Evolutionary conservation across 2,797 vertebrate species (phyloP), one percentile per base, ranked within the genome.

Genomic region (Columba guinea): DNA sequence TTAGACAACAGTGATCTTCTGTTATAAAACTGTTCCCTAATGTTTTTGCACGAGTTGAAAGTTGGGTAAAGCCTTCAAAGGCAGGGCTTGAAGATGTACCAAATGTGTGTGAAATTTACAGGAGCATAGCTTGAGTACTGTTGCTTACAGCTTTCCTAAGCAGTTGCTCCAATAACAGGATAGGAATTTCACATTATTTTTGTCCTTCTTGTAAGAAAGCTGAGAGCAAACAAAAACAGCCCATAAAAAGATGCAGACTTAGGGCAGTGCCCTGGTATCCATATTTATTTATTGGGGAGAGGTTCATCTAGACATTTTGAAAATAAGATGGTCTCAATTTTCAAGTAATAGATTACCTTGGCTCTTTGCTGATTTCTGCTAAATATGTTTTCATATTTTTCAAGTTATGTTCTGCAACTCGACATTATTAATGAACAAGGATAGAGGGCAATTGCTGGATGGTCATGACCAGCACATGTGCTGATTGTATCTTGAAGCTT

Each of bases 131-230:
- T 65, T 24, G 34, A 70, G 46, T 41, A 13, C 44, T 52, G 49
- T 73, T 73, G 26, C n/a, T 73, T 64, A 35, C 11, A 62, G 24
- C 32, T 82, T 44, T 71, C 52, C 34, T 60, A 35, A 63, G 67
- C 51, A 58, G 49, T 41, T n/a, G 20, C 56, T 74, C 39, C n/a
- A 53, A 2, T 28, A 34, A 49, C 0, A 1, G 0, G 0, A 17
- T 55, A 21, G 51, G 58, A 90, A 58, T 63, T 73, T 73, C 60
- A 22, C 3, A 1, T 68, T 39, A 14, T 18, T 59, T 65, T 44
- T 69, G 11, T 77, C 59, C 22, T 26, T 23, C 73, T 51, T 52
- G 28, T 24, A 51, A 26, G 39, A 76, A 51, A 39, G 35, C 28
- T n/a, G 28, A 62, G 27, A 26, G 27, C 28, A 39, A 76, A 62